Conservation (phyloP, 2,888 invertebrate species). For the Cephus sareptanus region DNA sequence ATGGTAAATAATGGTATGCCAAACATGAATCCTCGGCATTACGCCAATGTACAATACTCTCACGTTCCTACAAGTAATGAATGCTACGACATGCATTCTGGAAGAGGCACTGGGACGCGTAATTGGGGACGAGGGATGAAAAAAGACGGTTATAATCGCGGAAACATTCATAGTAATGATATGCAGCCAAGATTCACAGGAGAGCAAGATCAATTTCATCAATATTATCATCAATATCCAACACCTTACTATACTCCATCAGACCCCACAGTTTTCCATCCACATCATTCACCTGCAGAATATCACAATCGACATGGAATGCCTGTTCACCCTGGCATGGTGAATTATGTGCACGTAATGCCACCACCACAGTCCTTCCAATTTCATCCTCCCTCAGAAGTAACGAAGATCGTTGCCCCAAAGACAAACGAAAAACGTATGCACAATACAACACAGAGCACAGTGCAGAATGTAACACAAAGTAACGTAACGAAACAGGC, state of each 20-base stretch:
- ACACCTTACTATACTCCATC: conserved; percentile 31
- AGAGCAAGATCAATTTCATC: conserved; percentile 46
- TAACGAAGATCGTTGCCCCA: conserved; percentile 21
- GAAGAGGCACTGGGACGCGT: conserved; percentile 43
- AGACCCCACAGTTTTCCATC: conserved; percentile 38
- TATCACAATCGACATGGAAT: conserved; percentile 24
- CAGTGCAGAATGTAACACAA: neutral
- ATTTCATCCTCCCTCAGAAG: conserved; percentile 62
- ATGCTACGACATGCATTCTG: conserved; percentile 40
- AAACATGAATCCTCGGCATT: conserved; percentile 37
- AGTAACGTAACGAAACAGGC: conserved; percentile 37
- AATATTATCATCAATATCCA: conserved; percentile 34
- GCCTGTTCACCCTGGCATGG: conserved; percentile 33
- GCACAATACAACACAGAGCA: conserved; percentile 34
- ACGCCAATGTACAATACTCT: conserved; percentile 26
- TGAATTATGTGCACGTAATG: conserved; percentile 34
- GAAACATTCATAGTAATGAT: conserved; percentile 47
- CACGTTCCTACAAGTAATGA: conserved; percentile 24
- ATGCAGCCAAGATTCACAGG: conserved; percentile 46
- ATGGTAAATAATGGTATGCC: conserved; percentile 28
- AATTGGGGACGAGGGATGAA: conserved; percentile 44
- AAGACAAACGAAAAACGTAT: conserved; percentile 43
- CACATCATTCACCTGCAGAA: conserved; percentile 45
- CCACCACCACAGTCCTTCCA: conserved; percentile 63
- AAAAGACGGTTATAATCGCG: conserved; percentile 41